A percentile compares a stretch with the other conserved stretches of the same genome.
These are phyloP conservation scores for Mixornis gularis DNA, from an alignment of 2,113 vertebrate species.

Conservation along the genomic window DNA sequence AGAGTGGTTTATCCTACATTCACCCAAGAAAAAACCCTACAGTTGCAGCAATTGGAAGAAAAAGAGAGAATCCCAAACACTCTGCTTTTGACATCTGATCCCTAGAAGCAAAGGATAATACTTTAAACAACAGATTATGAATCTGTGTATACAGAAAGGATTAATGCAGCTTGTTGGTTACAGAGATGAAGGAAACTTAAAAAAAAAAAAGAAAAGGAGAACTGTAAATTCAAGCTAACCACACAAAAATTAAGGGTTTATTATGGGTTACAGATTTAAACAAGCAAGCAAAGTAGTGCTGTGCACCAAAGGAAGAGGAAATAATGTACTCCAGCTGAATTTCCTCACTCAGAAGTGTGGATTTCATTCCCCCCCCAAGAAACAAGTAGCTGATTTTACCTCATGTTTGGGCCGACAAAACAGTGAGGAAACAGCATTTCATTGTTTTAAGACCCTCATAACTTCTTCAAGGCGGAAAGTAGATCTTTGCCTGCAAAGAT, in stretches of 20 bases:
- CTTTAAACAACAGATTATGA: conserved; percentile 19
- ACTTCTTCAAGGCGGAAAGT: not conserved
- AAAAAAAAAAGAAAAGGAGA: not conserved
- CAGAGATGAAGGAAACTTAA: not conserved
- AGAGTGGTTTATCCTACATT: not conserved
- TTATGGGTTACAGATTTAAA: not conserved
- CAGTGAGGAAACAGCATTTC: not conserved
- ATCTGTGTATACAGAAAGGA: not conserved
- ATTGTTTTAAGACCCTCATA: not conserved
- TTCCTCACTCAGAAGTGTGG: not conserved
- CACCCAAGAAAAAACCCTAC: not conserved
- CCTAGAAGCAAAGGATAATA: not conserved
- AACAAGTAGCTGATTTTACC: not conserved
- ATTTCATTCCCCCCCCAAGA: not conserved
- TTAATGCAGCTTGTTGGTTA: not conserved
- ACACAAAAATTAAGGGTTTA: conserved; percentile 9
- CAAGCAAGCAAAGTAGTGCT: not conserved
- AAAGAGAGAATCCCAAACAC: not conserved
- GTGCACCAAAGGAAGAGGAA: not conserved
- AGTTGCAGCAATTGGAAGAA: not conserved
- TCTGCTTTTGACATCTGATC: not conserved
- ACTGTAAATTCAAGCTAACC: not conserved
- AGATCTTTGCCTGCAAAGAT: not conserved
- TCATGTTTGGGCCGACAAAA: not conserved
- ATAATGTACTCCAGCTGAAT: not conserved